phyloP scores from a whole-genome alignment of 2,797 vertebrate genomes.

The Odontamblyopus lacepedii region DNA sequence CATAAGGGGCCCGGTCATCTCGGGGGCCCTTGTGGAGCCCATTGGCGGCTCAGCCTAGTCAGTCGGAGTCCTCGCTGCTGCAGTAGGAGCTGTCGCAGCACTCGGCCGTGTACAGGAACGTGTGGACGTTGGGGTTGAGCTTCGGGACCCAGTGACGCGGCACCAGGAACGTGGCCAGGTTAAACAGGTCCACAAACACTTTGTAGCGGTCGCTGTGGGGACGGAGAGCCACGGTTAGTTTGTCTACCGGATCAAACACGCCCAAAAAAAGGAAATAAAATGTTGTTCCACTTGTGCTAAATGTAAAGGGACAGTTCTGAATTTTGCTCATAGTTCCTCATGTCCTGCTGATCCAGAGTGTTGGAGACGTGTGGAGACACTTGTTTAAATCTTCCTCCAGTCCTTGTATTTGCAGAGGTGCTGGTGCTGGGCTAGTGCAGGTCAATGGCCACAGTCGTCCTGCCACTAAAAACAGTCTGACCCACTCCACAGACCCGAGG shows the following conservation, averaged over 20 bases:
- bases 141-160: slow-evolving; percentile 93
- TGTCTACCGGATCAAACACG: not conserved
- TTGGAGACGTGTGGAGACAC: too few relatives aligned
- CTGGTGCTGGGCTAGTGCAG: too few relatives aligned
- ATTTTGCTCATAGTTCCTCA: too few relatives aligned
- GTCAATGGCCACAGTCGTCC: too few relatives aligned
- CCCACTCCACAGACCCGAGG: too few relatives aligned
- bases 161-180: slow-evolving; percentile 92
- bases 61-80: slow-evolving; percentile 94
- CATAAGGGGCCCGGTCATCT: too few relatives aligned
- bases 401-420: too few relatives aligned
- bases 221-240: not conserved
- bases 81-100: slow-evolving; percentile 95
- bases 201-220: slow-evolving; percentile 93
- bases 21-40: not conserved
- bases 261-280: not conserved
- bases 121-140: slow-evolving; percentile 89
- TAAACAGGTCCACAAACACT: slow-evolving; percentile 98
- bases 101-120: slow-evolving; percentile 91
- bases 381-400: too few relatives aligned
- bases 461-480: too few relatives aligned
- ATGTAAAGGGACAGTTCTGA: too few relatives aligned
- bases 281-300: too few relatives aligned
- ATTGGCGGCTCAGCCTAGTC: slow-evolving; percentile 71
- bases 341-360: too few relatives aligned